Evolutionary conservation across 2,113 vertebrate genomes (phyloP).

Genomic region (Ctenomys sociabilis): DNA sequence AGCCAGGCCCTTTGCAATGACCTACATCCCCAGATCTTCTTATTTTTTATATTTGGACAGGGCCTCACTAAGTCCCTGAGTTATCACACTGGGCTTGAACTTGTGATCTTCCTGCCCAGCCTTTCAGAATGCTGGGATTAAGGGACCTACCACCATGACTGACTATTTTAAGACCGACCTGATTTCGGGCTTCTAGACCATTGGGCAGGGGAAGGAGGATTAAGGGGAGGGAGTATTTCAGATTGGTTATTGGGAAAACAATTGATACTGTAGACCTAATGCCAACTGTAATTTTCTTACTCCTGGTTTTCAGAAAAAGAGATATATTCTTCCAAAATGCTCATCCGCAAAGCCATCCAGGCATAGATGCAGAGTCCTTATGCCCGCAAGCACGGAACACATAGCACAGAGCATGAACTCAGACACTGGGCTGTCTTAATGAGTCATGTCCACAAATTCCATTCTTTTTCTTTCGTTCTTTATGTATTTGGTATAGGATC

Average conservation of each 20-base stretch:
- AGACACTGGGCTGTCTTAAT: too few species aligned
- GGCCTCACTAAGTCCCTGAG: neutral
- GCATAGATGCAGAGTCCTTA: neutral
- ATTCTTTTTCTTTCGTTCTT: too few species aligned
- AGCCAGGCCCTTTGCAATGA: neutral
- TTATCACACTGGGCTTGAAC: neutral
- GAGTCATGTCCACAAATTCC: too few species aligned
- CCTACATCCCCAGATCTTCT: neutral
- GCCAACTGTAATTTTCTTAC: neutral
- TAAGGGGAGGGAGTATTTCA: neutral
- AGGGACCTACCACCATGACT: neutral
- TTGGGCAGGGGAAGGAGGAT: fast-evolving
- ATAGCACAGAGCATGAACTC: neutral
- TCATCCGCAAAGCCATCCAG: neutral
- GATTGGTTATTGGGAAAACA: neutral
- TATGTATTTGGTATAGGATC: too few species aligned
- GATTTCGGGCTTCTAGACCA: neutral
- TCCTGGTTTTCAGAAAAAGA: constrained; percentile 15
- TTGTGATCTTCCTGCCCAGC: neutral
- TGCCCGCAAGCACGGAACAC: neutral
- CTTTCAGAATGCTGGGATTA: neutral
- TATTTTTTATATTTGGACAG: neutral
- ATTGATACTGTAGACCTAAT: neutral
- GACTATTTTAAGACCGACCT: neutral
- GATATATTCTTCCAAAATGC: neutral